Evolutionary conservation across 2,888 invertebrate genomes (phyloP).

Genomic region (Camptogramma bilineatum): DNA sequence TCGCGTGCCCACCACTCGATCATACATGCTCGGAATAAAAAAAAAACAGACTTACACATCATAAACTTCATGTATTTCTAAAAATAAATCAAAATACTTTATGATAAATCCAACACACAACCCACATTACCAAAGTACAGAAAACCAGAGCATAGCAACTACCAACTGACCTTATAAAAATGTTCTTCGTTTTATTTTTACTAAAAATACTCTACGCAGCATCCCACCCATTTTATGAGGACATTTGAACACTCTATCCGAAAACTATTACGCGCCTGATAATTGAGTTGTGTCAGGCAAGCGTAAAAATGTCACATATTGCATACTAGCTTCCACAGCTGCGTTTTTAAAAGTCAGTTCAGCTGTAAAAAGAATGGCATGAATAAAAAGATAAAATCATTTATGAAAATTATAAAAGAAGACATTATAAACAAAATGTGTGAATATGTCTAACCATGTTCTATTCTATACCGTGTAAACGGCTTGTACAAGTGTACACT

Average conservation of each 20-base stretch:
- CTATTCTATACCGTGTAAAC: neutral
- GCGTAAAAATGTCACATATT: neutral
- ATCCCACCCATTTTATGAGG: slow-evolving; percentile 3
- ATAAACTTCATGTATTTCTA: no score
- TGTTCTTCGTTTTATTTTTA: neutral
- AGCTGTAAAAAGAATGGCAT: neutral
- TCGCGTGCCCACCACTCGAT: no score
- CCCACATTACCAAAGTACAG: no score
- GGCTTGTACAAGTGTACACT: neutral
- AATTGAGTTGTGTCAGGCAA: slow-evolving; percentile 11
- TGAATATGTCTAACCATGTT: no score
- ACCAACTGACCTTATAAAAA: neutral
- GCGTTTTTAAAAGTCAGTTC: neutral
- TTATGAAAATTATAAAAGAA: no score
- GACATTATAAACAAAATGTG: no score
- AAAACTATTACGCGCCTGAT: slow-evolving; percentile 7
- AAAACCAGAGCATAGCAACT: neutral
- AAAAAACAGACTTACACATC: no score
- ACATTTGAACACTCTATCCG: neutral
- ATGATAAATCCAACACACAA: no score
- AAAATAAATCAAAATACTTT: no score
- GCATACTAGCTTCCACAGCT: neutral
- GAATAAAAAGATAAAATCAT: neutral
- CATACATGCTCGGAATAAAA: no score
- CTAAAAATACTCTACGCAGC: neutral